Evolutionary conservation across 2,888 invertebrate species (phyloP).

Genomic region (Drosophila sordidula): DNA sequence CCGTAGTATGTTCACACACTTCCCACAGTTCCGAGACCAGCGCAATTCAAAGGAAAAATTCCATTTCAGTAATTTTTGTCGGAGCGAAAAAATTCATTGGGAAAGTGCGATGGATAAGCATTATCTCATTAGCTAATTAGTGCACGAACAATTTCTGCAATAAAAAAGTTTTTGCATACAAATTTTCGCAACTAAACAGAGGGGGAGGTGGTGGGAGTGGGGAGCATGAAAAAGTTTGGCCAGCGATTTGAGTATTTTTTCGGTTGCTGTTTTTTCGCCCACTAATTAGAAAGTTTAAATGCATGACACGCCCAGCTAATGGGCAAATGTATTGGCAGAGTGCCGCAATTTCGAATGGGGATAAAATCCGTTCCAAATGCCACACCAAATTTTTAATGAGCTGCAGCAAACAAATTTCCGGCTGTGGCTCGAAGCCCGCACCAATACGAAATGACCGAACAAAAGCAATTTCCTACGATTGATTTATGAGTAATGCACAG

Average conservation of each 20-base stretch:
- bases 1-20: conserved; percentile 9
- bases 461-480: conserved; percentile 79
- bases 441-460: conserved; percentile 48
- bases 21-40: background rate
- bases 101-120: conserved; percentile 70
- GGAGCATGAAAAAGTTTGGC: conserved; percentile 32
- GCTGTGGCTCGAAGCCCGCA: conserved; percentile 17
- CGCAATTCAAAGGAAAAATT: conserved; percentile 15
- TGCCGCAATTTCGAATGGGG: background rate
- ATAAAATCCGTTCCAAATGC: conserved; percentile 14
- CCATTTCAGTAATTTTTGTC: conserved; percentile 10
- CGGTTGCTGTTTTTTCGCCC: conserved; percentile 29
- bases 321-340: conserved; percentile 47
- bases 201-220: background rate
- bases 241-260: conserved; percentile 26
- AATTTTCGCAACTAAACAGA: conserved; percentile 38
- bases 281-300: conserved; percentile 78
- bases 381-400: conserved; percentile 66
- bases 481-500: conserved; percentile 70
- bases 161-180: conserved; percentile 72
- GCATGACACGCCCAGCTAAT: conserved; percentile 55
- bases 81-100: conserved; percentile 54
- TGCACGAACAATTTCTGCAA: conserved; percentile 73
- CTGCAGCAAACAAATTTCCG: conserved; percentile 73
- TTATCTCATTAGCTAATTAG: conserved; percentile 82